Base-by-base conservation (phyloP, 2,888 invertebrate genomes). In the Monoplex corrugatus region DNA sequence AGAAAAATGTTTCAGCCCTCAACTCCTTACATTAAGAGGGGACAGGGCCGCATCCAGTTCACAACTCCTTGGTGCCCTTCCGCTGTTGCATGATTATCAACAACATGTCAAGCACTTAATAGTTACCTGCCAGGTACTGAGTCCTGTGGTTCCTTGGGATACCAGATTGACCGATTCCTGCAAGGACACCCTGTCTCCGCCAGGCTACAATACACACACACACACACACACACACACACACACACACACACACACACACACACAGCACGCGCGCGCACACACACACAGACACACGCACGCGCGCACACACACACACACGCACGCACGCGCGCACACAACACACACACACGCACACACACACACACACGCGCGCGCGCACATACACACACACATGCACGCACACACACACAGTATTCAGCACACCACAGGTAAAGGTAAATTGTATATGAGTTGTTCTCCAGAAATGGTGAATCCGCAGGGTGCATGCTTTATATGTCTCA, bases 61-160 rank as follows among this genome's bases (percentile, higher is more conserved):
- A n/a, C n/a, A n/a, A n/a, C n/a, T n/a, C n/a, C n/a, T n/a, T n/a
- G n/a, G n/a, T n/a, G n/a, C n/a, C n/a, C n/a, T n/a, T n/a, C n/a
- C n/a, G n/a, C n/a, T n/a, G n/a, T n/a, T n/a, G n/a, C n/a, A n/a
- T n/a, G n/a, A n/a, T n/a, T n/a, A 50, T 50, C 50, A 50, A 50
- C 16, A 50, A 8, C 8, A 10, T 28, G 28, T 57, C 28, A 57
- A 50, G 2, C 57, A 57, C 3, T 57, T 57, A 57, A 57, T 28
- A 57, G 5, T 68, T 89, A 94, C 95, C 94, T 94, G 94, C 95
- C 95, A 95, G 13, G 95, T 95, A 87, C 93, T 94, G 2, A 95
- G 92, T 45, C 95, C 95, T 45, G 95, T 95, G 35, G 94, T 95
- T 44, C 95, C 95, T 89, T 93, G 93, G 44, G 94, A 94, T 57